These are phyloP conservation scores for Andrena hattorfiana DNA, from an alignment of 2,888 invertebrate genomes.

Conservation along the genomic window DNA sequence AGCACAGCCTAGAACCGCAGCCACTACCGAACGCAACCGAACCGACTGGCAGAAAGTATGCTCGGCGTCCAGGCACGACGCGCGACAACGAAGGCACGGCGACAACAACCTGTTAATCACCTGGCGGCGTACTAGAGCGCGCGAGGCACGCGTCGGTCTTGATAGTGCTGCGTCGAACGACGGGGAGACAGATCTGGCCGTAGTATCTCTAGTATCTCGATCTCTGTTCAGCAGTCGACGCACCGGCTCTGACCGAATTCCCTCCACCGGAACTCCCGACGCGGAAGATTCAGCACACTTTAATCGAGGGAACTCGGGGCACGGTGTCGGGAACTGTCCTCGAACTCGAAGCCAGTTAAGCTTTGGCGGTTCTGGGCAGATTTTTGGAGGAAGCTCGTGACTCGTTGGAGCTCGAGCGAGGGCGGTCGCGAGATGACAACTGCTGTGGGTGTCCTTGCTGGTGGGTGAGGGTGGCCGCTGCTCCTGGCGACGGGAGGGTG, in stretches of 20 bases:
- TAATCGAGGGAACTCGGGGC: background rate
- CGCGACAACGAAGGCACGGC: slow-evolving; percentile 40
- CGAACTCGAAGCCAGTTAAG: background rate
- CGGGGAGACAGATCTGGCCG: slow-evolving; percentile 4
- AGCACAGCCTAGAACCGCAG: background rate
- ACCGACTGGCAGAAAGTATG: background rate
- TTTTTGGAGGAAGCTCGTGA: background rate
- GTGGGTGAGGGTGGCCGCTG: slow-evolving; percentile 39
- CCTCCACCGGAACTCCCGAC: background rate
- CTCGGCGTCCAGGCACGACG: slow-evolving; percentile 11
- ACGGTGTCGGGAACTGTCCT: background rate
- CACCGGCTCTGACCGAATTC: background rate
- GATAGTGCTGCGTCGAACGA: background rate
- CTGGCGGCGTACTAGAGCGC: slow-evolving; percentile 43
- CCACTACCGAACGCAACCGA: background rate
- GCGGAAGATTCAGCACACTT: background rate
- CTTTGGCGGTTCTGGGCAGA: background rate
- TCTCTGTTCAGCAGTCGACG: background rate
- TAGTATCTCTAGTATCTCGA: background rate
- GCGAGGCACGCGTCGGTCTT: slow-evolving; percentile 26
- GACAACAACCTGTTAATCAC: slow-evolving; percentile 73
- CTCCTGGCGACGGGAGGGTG: slow-evolving; percentile 25
- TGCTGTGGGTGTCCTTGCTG: slow-evolving; percentile 14
- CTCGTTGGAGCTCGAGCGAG: background rate
- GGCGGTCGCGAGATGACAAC: slow-evolving; percentile 16